Base-by-base conservation (phyloP, 2,888 invertebrate genomes). In the Acanthosepion pharaonis region DNA sequence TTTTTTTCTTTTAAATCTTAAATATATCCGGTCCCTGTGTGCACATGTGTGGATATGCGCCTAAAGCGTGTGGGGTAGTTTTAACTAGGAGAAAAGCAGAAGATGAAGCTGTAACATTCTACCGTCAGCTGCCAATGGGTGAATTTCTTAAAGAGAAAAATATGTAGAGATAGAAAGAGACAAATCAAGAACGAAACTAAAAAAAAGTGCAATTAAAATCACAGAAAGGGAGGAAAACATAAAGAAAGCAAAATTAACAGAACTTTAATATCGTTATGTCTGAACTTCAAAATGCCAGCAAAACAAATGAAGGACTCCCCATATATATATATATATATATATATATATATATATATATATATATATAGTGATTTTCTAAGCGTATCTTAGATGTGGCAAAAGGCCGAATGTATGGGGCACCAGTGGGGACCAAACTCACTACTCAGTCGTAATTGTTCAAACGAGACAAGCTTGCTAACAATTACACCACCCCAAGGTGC, bases 41-140 rank as follows among this genome's bases (percentile, higher is more conserved):
- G 78, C 78, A 78, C n/a, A 78, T 78, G 78, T 78, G 78, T 9
- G n/a, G 11, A 78, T 33, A 33, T 78, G n/a, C 78, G 78, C 78
- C 78, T 78, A 78, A 78, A 78, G 78, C n/a, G 78, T 33, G 78
- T 78, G n/a, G n/a, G n/a, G n/a, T 78, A n/a, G n/a, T n/a, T n/a
- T 78, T 78, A 11, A 78, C n/a, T 78, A 15, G n/a, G n/a, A n/a
- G 15, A n/a, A 33, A n/a, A 33, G 78, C 9, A 15, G n/a, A 4
- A 15, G n/a, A n/a, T 15, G n/a, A 78, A 78, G n/a, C 78, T 78
- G 78, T 78, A 78, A 78, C 33, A n/a, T 78, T 78, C 78, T 11
- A 15, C n/a, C 33, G n/a, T 78, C 78, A 78, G n/a, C 78, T n/a
- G 78, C 15, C 78, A 78, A 78, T 78, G 78, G 11, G 33, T 11